Evolutionary conservation across 2,797 vertebrate species (phyloP), one percentile per base, ranked within the genome.

Genomic region (Balearica regulorum): DNA sequence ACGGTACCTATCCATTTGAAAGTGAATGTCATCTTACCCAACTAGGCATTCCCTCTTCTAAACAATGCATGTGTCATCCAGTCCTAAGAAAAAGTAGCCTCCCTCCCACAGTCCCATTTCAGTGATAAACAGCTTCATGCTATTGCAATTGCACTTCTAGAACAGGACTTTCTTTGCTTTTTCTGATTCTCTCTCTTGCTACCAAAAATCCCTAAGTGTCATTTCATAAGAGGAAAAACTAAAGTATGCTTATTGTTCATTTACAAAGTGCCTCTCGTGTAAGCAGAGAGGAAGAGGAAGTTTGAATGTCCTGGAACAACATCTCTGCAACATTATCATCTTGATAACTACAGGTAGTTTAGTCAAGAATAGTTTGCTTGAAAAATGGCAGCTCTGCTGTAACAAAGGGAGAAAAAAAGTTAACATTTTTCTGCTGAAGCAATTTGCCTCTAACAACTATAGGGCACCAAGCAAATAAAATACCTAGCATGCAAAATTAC

Each of bases 401-500:
- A 82, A 93, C 66, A 96, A 94, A 97, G 95, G 97, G 21, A 93
- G 26, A 48, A 35, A 89, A 96, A 89, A 87, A 61, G 78, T 97
- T 87, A 49, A 55, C 83, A 70, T 91, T 95, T 96, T 93, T 87
- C 72, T 96, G 96, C 95, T 35, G 71, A 79, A 96, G 97, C 96
- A 96, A 91, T 97, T 94, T 77, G 91, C 93, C 85, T 95, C 78
- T 81, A 97, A 95, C 89, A 97, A 91, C 93, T 95, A 83, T 95
- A 57, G 77, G 97, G 91, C 76, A 94, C 33, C 95, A 95, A 93
- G 90, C 93, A 97, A 97, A 98, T 95, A 98, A 98, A 98, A 97
- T 96, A 94, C 93, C 88, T 83, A 94, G 89, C 88, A 87, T 91
- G 97, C 97, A 98, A 96, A 97, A 96, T 89, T 93, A 93, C 83